Evolutionary conservation across 2,888 invertebrate species (phyloP).

Genomic region (Ochropleura leucogaster): DNA sequence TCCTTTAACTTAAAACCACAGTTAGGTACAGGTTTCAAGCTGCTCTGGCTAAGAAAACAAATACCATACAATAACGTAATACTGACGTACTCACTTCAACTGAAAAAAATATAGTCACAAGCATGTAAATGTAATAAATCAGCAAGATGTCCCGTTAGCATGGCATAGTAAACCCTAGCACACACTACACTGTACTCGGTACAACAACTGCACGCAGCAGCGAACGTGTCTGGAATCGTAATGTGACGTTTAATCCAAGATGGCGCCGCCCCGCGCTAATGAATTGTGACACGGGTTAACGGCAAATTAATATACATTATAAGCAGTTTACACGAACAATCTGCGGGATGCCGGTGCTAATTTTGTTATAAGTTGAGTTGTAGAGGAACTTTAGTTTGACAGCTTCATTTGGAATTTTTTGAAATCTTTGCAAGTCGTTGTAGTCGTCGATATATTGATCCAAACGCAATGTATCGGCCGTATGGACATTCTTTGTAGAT

Average conservation of each 20-base stretch:
- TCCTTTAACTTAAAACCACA: not conserved
- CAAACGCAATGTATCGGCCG: not conserved
- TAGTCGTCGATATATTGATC: not conserved
- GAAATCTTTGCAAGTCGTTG: too few species aligned
- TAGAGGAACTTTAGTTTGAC: not conserved
- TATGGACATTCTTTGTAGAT: not conserved
- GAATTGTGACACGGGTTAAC: conserved; percentile 75
- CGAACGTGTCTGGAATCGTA: conserved; percentile 83
- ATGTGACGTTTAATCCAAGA: conserved; percentile 76
- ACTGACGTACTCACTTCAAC: too few species aligned
- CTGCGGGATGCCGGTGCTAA: conserved; percentile 34
- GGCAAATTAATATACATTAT: conserved; percentile 70
- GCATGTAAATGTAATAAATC: conserved; percentile 40
- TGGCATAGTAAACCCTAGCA: conserved; percentile 31
- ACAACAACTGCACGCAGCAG: conserved; percentile 58
- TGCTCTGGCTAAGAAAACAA: not conserved
- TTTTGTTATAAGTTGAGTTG: conserved; percentile 19
- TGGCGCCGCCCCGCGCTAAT: conserved; percentile 71
- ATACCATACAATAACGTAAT: too few species aligned
- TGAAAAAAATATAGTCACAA: not conserved
- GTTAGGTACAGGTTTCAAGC: not conserved
- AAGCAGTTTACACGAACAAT: conserved; percentile 59
- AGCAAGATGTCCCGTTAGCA: conserved; percentile 22
- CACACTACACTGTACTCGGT: conserved; percentile 45
- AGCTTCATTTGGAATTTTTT: conserved; percentile 1